These are phyloP conservation scores for Bicyclus anynana DNA, from an alignment of 1,140 invertebrate genomes.

Conservation along the genomic window DNA sequence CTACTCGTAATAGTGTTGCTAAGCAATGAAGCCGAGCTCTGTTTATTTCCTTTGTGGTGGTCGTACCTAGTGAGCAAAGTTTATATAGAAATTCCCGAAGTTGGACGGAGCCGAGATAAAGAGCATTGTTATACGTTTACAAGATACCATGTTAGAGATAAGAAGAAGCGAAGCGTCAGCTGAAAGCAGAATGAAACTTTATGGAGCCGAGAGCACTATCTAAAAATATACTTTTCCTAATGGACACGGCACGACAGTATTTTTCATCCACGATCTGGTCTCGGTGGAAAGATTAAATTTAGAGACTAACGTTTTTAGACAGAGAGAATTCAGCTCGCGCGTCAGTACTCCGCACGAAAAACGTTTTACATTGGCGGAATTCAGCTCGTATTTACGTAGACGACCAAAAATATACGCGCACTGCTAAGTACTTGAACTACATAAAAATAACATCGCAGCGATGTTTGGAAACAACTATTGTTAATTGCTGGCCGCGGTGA, in stretches of 20 bases:
- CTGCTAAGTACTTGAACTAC: no score
- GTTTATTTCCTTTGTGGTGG: slow-evolving; percentile 7
- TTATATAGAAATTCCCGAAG: slow-evolving; percentile 17
- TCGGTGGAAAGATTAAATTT: slow-evolving; percentile 65
- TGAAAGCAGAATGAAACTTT: slow-evolving; percentile 51
- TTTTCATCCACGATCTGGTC: slow-evolving; percentile 53
- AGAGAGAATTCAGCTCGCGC: slow-evolving; percentile 38
- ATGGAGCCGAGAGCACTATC: slow-evolving; percentile 46
- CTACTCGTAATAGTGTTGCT: neutral
- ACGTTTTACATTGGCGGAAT: slow-evolving; percentile 11
- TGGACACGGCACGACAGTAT: slow-evolving; percentile 66
- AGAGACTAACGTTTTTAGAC: slow-evolving; percentile 65
- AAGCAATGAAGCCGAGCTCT: neutral
- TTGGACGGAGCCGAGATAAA: slow-evolving; percentile 27
- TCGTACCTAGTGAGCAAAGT: neutral
- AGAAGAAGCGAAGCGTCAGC: slow-evolving; percentile 31
- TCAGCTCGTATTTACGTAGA: slow-evolving; percentile 9
- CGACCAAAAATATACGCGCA: neutral
- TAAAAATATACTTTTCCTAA: slow-evolving; percentile 70
- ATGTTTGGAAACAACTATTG: no score
- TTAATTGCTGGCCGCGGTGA: neutral
- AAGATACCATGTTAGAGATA: slow-evolving; percentile 26
- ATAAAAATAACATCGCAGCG: no score
- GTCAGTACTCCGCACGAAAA: slow-evolving; percentile 26
- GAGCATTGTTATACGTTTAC: slow-evolving; percentile 24